Evolutionary conservation across 2,888 invertebrate species (phyloP).

Genomic region (Diploptera punctata): DNA sequence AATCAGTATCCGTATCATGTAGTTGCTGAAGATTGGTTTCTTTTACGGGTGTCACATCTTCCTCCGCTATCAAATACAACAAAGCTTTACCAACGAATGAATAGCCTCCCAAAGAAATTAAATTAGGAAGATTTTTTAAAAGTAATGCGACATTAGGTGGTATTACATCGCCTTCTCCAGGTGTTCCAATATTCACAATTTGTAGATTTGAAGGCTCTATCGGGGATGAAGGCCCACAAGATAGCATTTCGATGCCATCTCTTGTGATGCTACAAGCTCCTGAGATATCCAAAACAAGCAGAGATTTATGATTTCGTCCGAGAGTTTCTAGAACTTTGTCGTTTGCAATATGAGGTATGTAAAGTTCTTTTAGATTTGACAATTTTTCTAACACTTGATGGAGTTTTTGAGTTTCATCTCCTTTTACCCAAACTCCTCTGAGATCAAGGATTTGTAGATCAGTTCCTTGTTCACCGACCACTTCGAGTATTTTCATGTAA

Average conservation of each 20-base stretch:
- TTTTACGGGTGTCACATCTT: background rate
- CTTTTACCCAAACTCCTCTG: constrained; percentile 23
- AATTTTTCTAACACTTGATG: background rate
- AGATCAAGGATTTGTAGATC: constrained; percentile 12
- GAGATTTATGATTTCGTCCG: background rate
- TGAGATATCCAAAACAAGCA: constrained; percentile 16
- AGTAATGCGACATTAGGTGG: constrained; percentile 13
- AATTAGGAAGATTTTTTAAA: constrained; percentile 19
- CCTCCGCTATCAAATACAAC: background rate
- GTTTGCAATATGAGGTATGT: constrained; percentile 9
- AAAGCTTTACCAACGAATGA: constrained; percentile 30
- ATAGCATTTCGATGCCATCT: constrained; percentile 4
- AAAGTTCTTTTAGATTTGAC: constrained; percentile 16
- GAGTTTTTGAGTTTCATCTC: constrained; percentile 4
- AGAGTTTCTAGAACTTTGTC: background rate
- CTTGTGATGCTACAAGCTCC: constrained; percentile 5
- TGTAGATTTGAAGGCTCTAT: background rate
- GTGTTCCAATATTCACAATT: constrained; percentile 25
- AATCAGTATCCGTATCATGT: constrained; percentile 18
- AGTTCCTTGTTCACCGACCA: background rate
- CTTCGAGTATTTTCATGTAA: background rate
- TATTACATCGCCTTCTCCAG: constrained; percentile 20
- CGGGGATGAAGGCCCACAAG: background rate
- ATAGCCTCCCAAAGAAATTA: constrained; percentile 26
- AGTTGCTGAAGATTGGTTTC: background rate